phyloP scores from a whole-genome alignment of 2,797 vertebrate species.

The Acipenser ruthenus region DNA sequence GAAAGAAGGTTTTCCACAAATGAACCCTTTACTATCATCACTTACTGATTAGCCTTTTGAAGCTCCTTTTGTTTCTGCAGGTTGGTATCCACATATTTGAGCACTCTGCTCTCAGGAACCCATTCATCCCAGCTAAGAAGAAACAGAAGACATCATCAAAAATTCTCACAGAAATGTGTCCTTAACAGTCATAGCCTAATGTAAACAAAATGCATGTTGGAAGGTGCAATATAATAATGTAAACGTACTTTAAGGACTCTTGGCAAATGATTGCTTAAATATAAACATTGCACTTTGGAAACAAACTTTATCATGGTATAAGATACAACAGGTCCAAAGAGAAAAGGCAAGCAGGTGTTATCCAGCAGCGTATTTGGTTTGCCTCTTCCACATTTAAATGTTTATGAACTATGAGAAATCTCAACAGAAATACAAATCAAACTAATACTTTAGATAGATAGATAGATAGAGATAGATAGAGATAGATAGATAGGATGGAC shows the following conservation, averaged over 20 bases:
- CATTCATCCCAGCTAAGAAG: constrained; percentile 93
- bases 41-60: constrained; percentile 98
- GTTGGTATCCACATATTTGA: constrained; percentile 98
- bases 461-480: too few species aligned
- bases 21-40: constrained; percentile 19
- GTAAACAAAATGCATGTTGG: background rate
- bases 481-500: too few species aligned
- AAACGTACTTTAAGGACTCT: background rate
- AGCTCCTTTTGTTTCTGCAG: constrained; percentile 98
- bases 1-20: too few species aligned
- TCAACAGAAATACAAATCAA: too few species aligned
- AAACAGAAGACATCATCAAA: constrained; percentile 13
- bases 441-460: too few species aligned
- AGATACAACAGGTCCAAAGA: too few species aligned
- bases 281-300: too few species aligned
- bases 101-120: constrained; percentile 98
- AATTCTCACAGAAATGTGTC: constrained; percentile 5
- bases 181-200: background rate
- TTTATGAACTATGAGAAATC: too few species aligned
- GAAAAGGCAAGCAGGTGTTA: too few species aligned
- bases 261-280: background rate
- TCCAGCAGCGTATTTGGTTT: too few species aligned
- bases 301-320: background rate
- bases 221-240: background rate
- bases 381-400: too few species aligned